These are phyloP conservation scores for Triplophysa yarkandensis DNA, from an alignment of 2,797 vertebrate genomes.

Conservation along the genomic window DNA sequence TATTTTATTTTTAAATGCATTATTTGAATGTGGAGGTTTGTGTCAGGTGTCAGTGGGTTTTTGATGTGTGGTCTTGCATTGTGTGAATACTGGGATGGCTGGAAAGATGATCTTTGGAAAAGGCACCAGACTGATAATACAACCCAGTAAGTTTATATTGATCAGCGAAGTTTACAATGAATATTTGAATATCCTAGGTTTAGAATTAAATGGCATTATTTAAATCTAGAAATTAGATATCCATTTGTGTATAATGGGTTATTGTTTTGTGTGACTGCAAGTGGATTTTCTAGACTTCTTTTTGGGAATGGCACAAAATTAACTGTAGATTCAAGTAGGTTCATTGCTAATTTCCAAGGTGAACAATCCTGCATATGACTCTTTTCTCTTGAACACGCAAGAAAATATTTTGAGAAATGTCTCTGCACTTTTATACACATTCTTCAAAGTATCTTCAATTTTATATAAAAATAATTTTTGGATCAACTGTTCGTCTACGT, in stretches of 20 bases:
- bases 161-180: neutral
- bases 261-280: slow-evolving; percentile 25
- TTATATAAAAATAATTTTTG: too few species aligned
- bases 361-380: too few species aligned
- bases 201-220: neutral
- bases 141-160: slow-evolving; percentile 40
- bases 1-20: neutral
- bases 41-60: neutral
- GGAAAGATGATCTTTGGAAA: slow-evolving; percentile 36
- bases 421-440: too few species aligned
- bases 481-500: too few species aligned
- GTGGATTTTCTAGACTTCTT: slow-evolving; percentile 15
- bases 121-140: slow-evolving; percentile 32
- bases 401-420: too few species aligned
- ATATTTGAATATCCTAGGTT: neutral
- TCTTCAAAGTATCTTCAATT: too few species aligned
- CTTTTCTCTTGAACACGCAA: too few species aligned
- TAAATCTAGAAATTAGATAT: neutral
- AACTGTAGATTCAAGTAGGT: slow-evolving; percentile 52
- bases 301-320: slow-evolving; percentile 52
- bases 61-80: neutral
- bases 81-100: slow-evolving; percentile 29
- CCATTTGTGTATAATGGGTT: neutral
- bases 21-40: neutral
- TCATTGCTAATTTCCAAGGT: neutral